A percentile compares a stretch with the other conserved stretches of the same genome.
Evolutionary conservation across 1,140 invertebrate genomes (phyloP).

Genomic region (Neuroterus valhalla): DNA sequence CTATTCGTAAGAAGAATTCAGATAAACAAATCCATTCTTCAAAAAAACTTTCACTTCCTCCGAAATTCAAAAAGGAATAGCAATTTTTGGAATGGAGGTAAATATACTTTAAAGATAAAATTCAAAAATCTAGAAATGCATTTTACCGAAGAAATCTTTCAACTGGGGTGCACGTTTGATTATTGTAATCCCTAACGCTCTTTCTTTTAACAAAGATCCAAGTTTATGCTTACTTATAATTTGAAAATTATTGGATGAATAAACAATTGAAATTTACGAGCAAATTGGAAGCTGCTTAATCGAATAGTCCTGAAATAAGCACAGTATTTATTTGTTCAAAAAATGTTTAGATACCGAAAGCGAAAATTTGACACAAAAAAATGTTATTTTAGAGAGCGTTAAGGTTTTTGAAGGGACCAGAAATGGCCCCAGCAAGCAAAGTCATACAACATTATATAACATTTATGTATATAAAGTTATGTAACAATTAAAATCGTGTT

Average conservation of each 20-base stretch:
- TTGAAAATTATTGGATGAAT: not conserved
- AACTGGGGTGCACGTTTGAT: not conserved
- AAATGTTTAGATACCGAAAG: not conserved
- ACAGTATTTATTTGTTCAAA: not conserved
- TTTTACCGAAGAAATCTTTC: not conserved
- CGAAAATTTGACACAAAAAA: not conserved
- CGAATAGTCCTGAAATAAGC: too few species aligned
- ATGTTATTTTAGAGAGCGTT: conserved; percentile 14
- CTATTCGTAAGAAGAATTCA: too few species aligned
- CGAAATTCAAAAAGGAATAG: conserved; percentile 41
- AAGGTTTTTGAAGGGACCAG: not conserved
- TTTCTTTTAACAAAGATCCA: not conserved
- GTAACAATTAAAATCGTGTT: conserved; percentile 9
- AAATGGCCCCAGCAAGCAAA: conserved; percentile 1
- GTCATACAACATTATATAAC: conserved; percentile 29
- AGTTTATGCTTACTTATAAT: not conserved
- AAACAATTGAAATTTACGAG: not conserved
- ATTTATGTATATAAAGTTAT: conserved; percentile 28
- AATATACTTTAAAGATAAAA: too few species aligned
- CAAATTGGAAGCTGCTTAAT: too few species aligned
- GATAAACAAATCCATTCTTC: too few species aligned
- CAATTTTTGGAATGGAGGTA: conserved; percentile 23
- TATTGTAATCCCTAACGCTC: conserved; percentile 24
- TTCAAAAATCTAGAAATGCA: not conserved
- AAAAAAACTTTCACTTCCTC: too few species aligned